These are phyloP conservation scores for Myotis lucifugus DNA, from an alignment of 2,113 vertebrate species.

Conservation along the genomic window DNA sequence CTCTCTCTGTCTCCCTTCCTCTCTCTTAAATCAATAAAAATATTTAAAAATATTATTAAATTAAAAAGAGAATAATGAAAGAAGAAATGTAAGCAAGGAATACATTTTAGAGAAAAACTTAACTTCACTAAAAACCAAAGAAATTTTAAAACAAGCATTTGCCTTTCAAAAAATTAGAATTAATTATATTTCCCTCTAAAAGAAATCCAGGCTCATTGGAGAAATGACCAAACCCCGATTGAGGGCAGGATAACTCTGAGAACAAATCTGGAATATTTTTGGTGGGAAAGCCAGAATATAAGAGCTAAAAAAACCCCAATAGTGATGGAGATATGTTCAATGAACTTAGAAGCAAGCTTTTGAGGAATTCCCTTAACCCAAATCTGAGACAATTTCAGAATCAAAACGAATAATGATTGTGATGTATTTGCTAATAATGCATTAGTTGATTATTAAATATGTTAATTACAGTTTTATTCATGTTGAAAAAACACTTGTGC, in stretches of 20 bases:
- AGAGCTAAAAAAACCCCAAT: background rate
- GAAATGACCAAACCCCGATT: background rate
- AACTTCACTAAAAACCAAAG: background rate
- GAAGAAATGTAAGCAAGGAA: background rate
- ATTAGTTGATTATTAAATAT: background rate
- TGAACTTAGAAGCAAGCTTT: background rate
- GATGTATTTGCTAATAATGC: background rate
- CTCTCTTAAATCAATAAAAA: too few species aligned
- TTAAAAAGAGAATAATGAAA: background rate
- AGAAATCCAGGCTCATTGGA: background rate
- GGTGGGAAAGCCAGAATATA: background rate
- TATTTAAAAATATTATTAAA: background rate
- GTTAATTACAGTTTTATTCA: background rate
- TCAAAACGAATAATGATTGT: background rate
- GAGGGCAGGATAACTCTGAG: background rate
- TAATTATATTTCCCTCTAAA: conserved; percentile 7
- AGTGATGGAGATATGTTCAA: background rate
- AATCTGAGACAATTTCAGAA: background rate
- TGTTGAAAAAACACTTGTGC: background rate
- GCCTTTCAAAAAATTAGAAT: background rate
- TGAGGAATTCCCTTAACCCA: background rate
- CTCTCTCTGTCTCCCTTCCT: too few species aligned
- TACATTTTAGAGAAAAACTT: background rate
- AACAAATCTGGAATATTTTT: background rate
- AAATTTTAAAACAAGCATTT: background rate